Base-by-base conservation (phyloP, 2,888 invertebrate genomes). In the Coremacera marginata region DNA sequence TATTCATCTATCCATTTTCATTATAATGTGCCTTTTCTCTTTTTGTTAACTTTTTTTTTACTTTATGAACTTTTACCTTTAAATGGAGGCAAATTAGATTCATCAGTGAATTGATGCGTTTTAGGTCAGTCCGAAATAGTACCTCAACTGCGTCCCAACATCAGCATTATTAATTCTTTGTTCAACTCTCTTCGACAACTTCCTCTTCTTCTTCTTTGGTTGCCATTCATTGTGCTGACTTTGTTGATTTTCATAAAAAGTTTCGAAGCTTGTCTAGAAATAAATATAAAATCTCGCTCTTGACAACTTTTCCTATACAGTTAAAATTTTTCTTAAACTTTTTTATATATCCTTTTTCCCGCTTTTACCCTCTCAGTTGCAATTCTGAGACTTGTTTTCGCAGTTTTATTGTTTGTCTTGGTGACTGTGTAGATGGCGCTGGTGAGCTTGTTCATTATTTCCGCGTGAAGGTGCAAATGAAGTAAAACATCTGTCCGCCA, bases 401-500 rank as follows among this genome's bases (percentile, higher is more conserved):
- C 34, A 27, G 22, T 44, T 19, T 37, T 67, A 34, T 22, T 67
- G 37, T 19, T 34, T 31, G 27, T 16, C 63, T 31, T 16, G 27
- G n/a, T 25, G 27, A 44, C 4, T 49, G 8, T 44, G 4, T 49
- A 37, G 76, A 55, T 65, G 73, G 57, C 52, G 25, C 63, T 57
- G 25, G n/a, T 16, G 37, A 77, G 22, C 51, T 71, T 67, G 44
- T 73, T 55, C 63, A 78, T 70, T 62, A 75, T 75, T 80, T 81
- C 77, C 76, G 71, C 60, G 76, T 55, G 75, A 82, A 82, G 78
- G 81, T 80, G 81, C 75, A 79, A 81, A 81, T 80, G 80, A 77
- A 81, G 78, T 78, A 80, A 79, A 81, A 34, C 27, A 55, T 34
- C 19, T 57, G 34, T 9, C 9, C 63, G 34, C 62, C 44, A 70